Base-by-base conservation (phyloP, 2,113 vertebrate species). In the Lonchura striata region DNA sequence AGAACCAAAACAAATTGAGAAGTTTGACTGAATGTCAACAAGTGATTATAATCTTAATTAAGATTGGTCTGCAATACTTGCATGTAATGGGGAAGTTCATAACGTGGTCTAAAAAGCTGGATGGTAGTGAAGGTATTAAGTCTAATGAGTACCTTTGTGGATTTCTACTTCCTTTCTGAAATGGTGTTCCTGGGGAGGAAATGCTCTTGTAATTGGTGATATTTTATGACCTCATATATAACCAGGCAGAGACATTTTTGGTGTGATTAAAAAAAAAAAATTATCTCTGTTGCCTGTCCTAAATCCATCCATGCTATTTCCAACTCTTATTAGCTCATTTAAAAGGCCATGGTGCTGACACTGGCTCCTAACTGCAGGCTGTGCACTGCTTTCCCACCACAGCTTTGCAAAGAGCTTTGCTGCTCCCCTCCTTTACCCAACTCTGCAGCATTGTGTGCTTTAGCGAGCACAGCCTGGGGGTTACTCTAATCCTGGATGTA, bases 31-130 rank as follows among this genome's bases (percentile, higher is more conserved):
- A 92, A 95, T 92, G 85, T 97, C 96, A 96, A 94, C 96, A 97
- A 86, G 91, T 95, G 94, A 97, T 97, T 97, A 90, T 94, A 81
- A 92, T 95, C 95, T 95, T 97, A 96, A 97, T 95, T 97, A 82
- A 94, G 86, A 90, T 64, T 91, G 89, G 89, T 93, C 69, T 20
- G 46, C 79, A 92, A 56, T 86, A 41, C 82, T 92, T 95, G 72
- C 15, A 65, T 94, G 96, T 96, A 91, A 90, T 92, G 82, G 53
- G 74, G 30, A 81, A 86, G 85, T 96, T 96, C 77, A 63, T 96
- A 87, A 92, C 27, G 8, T 83, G 86, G 86, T 74, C 93, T 79
- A 30, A 95, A 95, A 93, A 96, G 85, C 95, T 82, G 96, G 93
- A 94, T 95, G 95, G 88, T 94, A 95, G 85, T 92, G 96, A 95